A percentile compares a stretch with the other conserved stretches of the same genome.
Evolutionary conservation across 2,113 vertebrate species (phyloP).

Genomic region (Centropus bengalensis): DNA sequence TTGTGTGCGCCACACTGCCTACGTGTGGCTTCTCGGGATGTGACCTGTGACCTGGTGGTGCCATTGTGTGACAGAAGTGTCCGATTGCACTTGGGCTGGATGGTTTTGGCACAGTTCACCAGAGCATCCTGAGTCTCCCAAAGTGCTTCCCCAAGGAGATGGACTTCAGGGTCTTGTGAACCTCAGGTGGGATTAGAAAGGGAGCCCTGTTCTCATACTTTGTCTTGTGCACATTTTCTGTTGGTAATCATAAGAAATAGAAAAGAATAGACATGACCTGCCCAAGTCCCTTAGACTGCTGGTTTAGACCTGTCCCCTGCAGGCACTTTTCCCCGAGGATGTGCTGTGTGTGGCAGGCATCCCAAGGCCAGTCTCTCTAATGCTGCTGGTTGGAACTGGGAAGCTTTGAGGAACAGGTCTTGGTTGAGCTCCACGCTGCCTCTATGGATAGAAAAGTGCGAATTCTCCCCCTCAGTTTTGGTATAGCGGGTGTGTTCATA

Average conservation of each 20-base stretch:
- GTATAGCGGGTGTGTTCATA: neutral
- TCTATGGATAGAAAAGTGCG: neutral
- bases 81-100: rapidly evolving
- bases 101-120: neutral
- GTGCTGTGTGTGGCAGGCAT: neutral
- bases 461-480: neutral
- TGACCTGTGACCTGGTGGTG: rapidly evolving
- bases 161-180: neutral
- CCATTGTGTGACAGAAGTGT: neutral
- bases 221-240: neutral
- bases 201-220: neutral
- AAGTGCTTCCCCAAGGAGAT: rapidly evolving
- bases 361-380: neutral
- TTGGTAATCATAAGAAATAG: neutral
- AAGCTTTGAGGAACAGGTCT: neutral
- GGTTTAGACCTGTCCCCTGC: neutral
- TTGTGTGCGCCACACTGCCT: rapidly evolving
- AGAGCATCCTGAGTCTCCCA: neutral
- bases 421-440: neutral
- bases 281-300: neutral
- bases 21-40: rapidly evolving
- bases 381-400: neutral
- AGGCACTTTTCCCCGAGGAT: neutral
- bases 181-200: neutral
- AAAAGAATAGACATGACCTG: neutral